Evolutionary conservation across 1,140 invertebrate species (phyloP).

Genomic region (Octopus sinensis): DNA sequence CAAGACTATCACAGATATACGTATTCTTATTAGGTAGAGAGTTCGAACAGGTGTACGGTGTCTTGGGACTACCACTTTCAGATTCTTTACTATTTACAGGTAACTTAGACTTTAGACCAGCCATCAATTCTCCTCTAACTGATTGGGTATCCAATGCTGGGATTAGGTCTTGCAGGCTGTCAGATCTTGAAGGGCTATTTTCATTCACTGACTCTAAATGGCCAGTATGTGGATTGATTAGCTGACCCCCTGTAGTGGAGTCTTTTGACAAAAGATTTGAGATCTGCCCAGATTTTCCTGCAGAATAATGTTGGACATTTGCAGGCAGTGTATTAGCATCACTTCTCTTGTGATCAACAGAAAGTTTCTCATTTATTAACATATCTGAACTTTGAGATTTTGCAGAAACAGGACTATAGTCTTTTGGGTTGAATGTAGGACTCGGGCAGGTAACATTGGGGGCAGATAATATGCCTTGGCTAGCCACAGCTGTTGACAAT

Average conservation of each 20-base stretch:
- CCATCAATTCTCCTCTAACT: not conserved
- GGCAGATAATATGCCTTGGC: not conserved
- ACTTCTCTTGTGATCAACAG: constrained; percentile 12
- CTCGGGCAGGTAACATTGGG: constrained; percentile 6
- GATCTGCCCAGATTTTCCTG: constrained; percentile 9
- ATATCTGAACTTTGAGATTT: constrained; percentile 8
- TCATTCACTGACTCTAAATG: constrained; percentile 72
- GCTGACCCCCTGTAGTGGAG: constrained; percentile 64
- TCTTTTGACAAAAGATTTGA: constrained; percentile 35
- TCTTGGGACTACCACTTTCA: constrained; percentile 10
- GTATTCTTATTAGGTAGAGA: not conserved
- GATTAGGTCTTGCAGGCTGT: not conserved
- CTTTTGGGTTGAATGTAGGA: not conserved
- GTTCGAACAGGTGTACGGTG: constrained; percentile 2
- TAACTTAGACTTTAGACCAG: not conserved
- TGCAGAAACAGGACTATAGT: not conserved
- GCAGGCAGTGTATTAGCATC: not conserved
- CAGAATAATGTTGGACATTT: constrained; percentile 10
- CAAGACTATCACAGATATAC: constrained; percentile 13
- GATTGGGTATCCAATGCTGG: not conserved
- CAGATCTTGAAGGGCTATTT: constrained; percentile 14
- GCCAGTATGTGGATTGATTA: constrained; percentile 84
- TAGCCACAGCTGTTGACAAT: not conserved
- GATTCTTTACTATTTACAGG: constrained; percentile 1
- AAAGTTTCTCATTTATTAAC: constrained; percentile 1